Evolutionary conservation across 2,113 vertebrate species (phyloP).

Genomic region (Oryzias celebensis): DNA sequence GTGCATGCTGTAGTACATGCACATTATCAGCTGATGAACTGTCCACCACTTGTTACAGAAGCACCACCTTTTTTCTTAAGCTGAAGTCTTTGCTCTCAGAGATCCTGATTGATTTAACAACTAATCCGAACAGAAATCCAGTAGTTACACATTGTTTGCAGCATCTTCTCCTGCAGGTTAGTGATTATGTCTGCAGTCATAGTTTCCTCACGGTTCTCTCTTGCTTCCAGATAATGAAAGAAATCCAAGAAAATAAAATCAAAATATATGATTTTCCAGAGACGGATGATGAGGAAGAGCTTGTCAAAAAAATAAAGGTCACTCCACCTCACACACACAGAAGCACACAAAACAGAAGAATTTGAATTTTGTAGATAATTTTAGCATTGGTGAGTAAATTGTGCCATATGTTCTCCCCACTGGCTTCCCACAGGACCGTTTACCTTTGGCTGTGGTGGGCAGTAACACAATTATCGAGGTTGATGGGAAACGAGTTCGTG

Average conservation of each 20-base stretch:
- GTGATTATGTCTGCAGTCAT: not conserved
- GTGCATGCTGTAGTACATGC: no score
- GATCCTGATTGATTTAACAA: no score
- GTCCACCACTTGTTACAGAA: no score
- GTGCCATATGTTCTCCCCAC: conserved; percentile 41
- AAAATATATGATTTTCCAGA: conserved; percentile 98
- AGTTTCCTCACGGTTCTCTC: not conserved
- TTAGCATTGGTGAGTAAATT: conserved; percentile 23
- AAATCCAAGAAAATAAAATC: conserved; percentile 97
- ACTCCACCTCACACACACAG: not conserved
- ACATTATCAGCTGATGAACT: no score
- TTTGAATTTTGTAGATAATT: conserved; percentile 15
- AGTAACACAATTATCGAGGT: conserved; percentile 97
- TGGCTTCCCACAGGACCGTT: conserved; percentile 83
- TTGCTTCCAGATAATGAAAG: conserved; percentile 90
- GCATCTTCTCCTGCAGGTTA: no score
- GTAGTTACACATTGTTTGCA: no score
- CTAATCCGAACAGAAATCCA: no score
- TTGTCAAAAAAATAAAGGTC: conserved; percentile 95
- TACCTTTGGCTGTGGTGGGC: conserved; percentile 94
- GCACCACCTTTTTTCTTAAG: no score
- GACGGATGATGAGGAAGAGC: conserved; percentile 94
- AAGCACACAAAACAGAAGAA: no score
- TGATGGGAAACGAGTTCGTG: conserved; percentile 91
- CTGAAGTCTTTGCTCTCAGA: no score